Base-by-base conservation (phyloP, 1,140 invertebrate genomes). In the Homarus americanus region DNA sequence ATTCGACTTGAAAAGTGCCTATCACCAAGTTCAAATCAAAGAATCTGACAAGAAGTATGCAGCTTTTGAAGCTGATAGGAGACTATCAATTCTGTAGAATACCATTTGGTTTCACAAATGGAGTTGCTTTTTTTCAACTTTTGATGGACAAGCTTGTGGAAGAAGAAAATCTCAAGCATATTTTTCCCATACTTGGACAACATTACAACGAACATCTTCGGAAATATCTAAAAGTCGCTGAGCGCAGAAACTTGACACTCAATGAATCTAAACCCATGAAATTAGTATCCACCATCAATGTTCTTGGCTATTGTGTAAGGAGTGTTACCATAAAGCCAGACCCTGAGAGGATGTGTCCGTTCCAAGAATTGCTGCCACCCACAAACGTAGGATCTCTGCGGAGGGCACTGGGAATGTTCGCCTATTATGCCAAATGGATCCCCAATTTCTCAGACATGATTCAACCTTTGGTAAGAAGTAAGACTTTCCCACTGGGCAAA, bases 401-500 rank as follows among this genome's bases (percentile, higher is more conserved):
- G n/a, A n/a, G n/a, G n/a, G n/a, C n/a, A n/a, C n/a, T n/a, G n/a
- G n/a, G n/a, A n/a, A n/a, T n/a, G n/a, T n/a, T n/a, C n/a, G n/a
- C n/a, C n/a, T n/a, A n/a, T n/a, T n/a, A n/a, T n/a, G n/a, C 78
- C n/a, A 88, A 88, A 34, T 88, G 87, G 87, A 88, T 88, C 12
- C 87, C 34, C 9, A 38, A 89, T 49, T 80, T 80, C 24, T 86
- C 76, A 38, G 28, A 79, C 20, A 89, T 76, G 36, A 82, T 89
- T 20, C 76, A 89, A 76, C 87, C 87, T n/a, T 32, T 89, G 44
- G 79, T 38, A 66, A 80, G 36, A 24, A 76, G 10, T 17, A 76
- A 53, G 41, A 86, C 53, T 20, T 80, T 88, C 76, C 28, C 76
- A n/a, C 58, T 88, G 28, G 63, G 24, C 49, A 28, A 86, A 36